Evolutionary conservation across 2,113 vertebrate genomes (phyloP).

Genomic region (Callipepla squamata): DNA sequence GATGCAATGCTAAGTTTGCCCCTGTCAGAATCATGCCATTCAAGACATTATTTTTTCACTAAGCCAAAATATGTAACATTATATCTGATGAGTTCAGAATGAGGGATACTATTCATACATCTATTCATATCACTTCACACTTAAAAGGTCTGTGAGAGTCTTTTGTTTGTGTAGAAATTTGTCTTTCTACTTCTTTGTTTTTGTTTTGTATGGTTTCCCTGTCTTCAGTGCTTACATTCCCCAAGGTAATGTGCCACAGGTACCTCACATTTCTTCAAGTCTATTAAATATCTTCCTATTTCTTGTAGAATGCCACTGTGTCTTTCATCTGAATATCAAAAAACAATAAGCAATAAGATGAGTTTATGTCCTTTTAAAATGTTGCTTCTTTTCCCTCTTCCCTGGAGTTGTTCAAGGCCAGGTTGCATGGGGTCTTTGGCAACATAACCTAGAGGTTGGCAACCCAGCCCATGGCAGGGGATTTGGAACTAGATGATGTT

Average conservation of each 20-base stretch:
- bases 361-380: not conserved
- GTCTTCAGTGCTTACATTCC: not conserved
- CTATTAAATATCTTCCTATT: not conserved
- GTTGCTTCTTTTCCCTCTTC: not conserved
- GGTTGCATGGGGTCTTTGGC: not conserved
- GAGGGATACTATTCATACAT: not conserved
- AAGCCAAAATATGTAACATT: not conserved
- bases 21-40: not conserved
- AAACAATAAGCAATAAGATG: not conserved
- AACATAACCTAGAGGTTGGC: not conserved
- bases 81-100: not conserved
- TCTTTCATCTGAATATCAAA: not conserved
- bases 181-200: not conserved
- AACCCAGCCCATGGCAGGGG: too few species aligned
- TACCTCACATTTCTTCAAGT: not conserved
- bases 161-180: not conserved
- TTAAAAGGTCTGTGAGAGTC: not conserved
- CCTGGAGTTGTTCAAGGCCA: not conserved
- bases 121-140: constrained; percentile 46
- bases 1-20: not conserved
- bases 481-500: not conserved
- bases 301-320: not conserved
- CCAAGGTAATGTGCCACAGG: not conserved
- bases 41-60: not conserved
- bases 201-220: not conserved